These are phyloP conservation scores for Trichogramma evanescens DNA, from an alignment of 2,888 invertebrate genomes.

Conservation along the genomic window DNA sequence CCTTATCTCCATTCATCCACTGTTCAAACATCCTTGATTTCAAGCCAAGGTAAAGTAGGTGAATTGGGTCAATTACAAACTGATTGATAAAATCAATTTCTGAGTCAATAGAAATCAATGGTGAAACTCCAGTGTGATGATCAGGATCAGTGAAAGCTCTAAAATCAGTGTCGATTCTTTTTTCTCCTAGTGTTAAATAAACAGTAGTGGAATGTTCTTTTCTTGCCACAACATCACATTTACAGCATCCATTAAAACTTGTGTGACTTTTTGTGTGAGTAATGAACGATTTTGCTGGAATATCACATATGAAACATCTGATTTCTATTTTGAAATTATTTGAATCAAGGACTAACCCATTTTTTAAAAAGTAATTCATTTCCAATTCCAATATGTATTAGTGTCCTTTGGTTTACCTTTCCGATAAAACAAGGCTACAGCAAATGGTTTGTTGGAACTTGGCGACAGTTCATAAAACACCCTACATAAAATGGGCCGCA, in stretches of 20 bases:
- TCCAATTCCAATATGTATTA: conserved; percentile 1
- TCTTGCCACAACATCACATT: conserved; percentile 3
- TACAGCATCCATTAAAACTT: conserved; percentile 16
- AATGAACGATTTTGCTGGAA: conserved; percentile 18
- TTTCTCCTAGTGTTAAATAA: neutral
- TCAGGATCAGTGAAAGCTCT: neutral
- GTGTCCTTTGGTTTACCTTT: conserved; percentile 5
- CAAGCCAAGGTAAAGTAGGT: neutral
- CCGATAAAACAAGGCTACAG: conserved; percentile 1
- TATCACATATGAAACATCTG: conserved; percentile 17
- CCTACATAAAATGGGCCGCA: conserved; percentile 24
- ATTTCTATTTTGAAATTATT: conserved; percentile 10
- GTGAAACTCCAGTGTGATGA: neutral
- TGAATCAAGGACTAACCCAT: neutral
- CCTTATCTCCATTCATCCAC: neutral
- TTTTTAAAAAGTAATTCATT: neutral
- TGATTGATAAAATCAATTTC: neutral
- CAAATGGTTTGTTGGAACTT: neutral
- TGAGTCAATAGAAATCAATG: neutral
- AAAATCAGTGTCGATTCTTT: neutral
- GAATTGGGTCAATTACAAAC: neutral
- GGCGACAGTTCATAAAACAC: neutral
- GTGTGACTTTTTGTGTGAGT: conserved; percentile 17
- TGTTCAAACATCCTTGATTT: neutral
- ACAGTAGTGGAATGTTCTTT: neutral